Base-by-base conservation (phyloP, 1,140 invertebrate species). In the Melanaphis sacchari region DNA sequence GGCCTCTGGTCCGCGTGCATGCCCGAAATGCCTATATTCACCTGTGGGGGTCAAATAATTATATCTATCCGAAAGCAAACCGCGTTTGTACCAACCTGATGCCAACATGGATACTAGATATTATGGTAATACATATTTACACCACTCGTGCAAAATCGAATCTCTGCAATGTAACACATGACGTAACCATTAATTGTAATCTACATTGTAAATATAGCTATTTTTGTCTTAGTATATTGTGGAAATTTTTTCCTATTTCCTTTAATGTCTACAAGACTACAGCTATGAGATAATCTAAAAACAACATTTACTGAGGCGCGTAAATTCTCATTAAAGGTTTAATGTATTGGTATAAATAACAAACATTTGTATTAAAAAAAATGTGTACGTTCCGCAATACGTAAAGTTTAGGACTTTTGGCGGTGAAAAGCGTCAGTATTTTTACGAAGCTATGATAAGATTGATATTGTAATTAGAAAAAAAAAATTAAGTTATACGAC, bases 31-130 rank as follows among this genome's bases (percentile, higher is more conserved):
- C 46, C 46, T 49, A 88, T 89, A 52, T 89, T 89, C 43, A 89
- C 87, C 46, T 52, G 87, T 38, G 21, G 87, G 54, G 87, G 31
- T 52, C 46, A 38, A 89, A 89, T 38, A 38, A 89, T 89, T 89
- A 87, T 87, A 31, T 36, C 2, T 52, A 24, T 38, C n/a, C 46
- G 22, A 89, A 89, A 52, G n/a, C 46, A 24, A 89, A 89, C 52
- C 21, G 41, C 26, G 31, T 31, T 41, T 46, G 40, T 26, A 84
- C 82, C 22, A 40, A 40, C 82, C 38, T 4, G 59, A 66, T 66
- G 31, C 59, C 59, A n/a, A n/a, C 59, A 66, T 26, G 15, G 59
- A n/a, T 76, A 76, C 59, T 76, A 18, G n/a, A 76, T 66, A 66
- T n/a, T 76, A 76, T 76, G 31, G 31, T n/a, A 76, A 76, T 76